Evolutionary conservation across 1,140 invertebrate genomes (phyloP), one percentile per base, ranked within the genome.

Genomic region (Berghia stephanieae): DNA sequence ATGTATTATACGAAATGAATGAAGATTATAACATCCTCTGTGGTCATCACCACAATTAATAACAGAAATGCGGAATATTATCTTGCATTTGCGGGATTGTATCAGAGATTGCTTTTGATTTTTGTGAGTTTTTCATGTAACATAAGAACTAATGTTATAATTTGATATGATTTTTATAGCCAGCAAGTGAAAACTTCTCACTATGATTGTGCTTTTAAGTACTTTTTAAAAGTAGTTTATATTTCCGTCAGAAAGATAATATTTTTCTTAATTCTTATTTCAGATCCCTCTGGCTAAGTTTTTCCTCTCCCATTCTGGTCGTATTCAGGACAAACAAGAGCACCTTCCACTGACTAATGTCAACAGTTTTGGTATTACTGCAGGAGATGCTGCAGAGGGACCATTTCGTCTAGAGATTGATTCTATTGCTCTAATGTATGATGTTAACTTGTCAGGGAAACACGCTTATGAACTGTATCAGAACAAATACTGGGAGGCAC

Each of bases 211-310:
- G n/a, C n/a, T n/a, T n/a, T n/a, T n/a, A n/a, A 27, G 38, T 5
- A 42, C 36, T 73, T 6, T 70, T 43, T 27, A 38, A 3, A 44
- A 24, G 42, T 10, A 40, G 21, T 27, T 27, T 40, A 27, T 76
- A 13, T 71, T 71, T 43, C 5, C 6, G 4, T 57, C 5, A 57
- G 31, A 6, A 18, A 57, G n/a, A 18, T 24, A 57, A 6, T 6
- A 6, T 57, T 57, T 18, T 18, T 18, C 0, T 57, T n/a, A 57
- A 24, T 40, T 70, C 79, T 70, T 74, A 67, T 86, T 88, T 24
- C 89, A 95, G 94, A 96, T 99, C 85, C 98, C 98, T 27, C 97
- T 99, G 91, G 96, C 96, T 5, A 98, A 97, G 89, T 99, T 99
- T 88, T 92, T 95, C 73, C 89, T 96, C 21, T 90, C 92, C 6